phyloP scores from a whole-genome alignment of 1,140 invertebrate species.

The Trichonephila clavata region DNA sequence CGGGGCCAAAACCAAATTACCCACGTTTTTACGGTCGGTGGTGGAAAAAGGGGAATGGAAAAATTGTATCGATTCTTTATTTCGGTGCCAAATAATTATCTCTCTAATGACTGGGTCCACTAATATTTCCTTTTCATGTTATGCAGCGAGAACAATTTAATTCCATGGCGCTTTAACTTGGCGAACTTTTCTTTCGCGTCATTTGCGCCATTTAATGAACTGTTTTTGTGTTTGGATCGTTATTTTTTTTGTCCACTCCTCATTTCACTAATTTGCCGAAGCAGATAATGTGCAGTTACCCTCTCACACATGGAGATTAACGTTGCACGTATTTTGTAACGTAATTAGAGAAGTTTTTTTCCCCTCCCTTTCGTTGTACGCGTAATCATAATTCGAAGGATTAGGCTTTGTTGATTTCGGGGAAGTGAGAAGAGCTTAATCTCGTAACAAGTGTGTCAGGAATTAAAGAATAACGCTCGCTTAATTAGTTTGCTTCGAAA shows the following conservation, averaged over 20 bases:
- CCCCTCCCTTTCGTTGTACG: neutral
- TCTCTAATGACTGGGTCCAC: conserved; percentile 34
- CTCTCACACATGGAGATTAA: conserved; percentile 6
- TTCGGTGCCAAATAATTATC: conserved; percentile 60
- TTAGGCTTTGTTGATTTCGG: neutral
- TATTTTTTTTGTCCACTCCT: neutral
- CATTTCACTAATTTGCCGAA: conserved; percentile 38
- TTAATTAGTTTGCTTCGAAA: neutral
- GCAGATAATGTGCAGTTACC: conserved; percentile 32
- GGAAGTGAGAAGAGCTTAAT: neutral
- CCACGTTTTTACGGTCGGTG: neutral
- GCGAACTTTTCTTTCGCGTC: conserved; percentile 10
- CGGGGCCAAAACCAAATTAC: conserved; percentile 29
- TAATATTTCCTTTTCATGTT: conserved; percentile 50
- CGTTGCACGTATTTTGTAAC: neutral
- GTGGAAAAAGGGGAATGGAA: no score
- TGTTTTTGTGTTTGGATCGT: conserved; percentile 2
- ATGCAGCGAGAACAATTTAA: conserved; percentile 42
- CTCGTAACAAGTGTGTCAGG: neutral
- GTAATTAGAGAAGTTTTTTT: neutral
- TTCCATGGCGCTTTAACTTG: neutral
- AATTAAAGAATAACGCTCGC: neutral
- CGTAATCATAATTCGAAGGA: neutral
- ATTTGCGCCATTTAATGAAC: conserved; percentile 44
- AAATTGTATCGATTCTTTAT: conserved; percentile 50